phyloP scores from a whole-genome alignment of 2,888 invertebrate genomes.

The Volucella zonaria region DNA sequence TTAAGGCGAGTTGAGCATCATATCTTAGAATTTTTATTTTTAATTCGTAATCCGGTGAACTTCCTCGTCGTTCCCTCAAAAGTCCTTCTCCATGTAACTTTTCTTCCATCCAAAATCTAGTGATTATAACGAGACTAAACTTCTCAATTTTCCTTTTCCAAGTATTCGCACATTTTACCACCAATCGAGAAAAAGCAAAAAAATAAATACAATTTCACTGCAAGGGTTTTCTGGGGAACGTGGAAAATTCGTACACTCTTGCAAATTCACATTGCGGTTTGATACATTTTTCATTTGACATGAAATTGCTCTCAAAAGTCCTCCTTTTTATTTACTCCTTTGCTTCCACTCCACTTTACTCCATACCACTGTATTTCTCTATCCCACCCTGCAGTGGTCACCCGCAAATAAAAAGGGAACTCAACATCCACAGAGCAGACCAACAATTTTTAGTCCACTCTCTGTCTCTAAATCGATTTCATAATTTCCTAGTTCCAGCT shows the following conservation, averaged over 20 bases:
- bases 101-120: no score
- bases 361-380: constrained; percentile 24
- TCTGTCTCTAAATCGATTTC: constrained; percentile 63
- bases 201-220: no score
- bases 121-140: no score
- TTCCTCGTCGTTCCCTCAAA: no score
- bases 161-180: no score
- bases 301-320: constrained; percentile 65
- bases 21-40: no score
- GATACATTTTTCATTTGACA: constrained; percentile 71
- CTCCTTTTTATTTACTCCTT: constrained; percentile 11
- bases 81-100: no score
- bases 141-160: no score
- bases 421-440: constrained; percentile 23
- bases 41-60: no score
- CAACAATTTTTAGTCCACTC: constrained; percentile 59
- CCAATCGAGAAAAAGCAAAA: no score
- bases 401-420: constrained; percentile 3
- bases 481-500: constrained; percentile 65
- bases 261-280: constrained; percentile 62
- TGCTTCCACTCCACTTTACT: background rate
- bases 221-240: no score
- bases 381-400: constrained; percentile 13
- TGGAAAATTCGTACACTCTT: constrained; percentile 7
- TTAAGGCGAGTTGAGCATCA: no score